Evolutionary conservation across 2,888 invertebrate genomes (phyloP), one percentile per base, ranked within the genome.

Genomic region (Agriopis leucophaearia): DNA sequence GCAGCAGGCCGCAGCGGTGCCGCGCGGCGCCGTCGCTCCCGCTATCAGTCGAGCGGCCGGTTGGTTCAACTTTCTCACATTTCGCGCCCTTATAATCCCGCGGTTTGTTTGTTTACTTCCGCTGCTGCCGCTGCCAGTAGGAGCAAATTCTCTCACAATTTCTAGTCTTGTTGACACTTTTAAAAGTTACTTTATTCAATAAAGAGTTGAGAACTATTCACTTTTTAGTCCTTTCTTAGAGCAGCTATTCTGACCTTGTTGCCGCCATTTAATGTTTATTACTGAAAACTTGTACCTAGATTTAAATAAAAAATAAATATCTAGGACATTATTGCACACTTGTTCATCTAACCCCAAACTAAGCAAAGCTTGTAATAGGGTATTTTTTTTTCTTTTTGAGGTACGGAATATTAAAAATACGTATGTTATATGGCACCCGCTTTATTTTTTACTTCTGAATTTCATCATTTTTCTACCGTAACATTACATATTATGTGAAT

Each of bases 51-150:
- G 18, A 15, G 12, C 45, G n/a, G 38, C 38, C 6, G 27, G 8
- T 47, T 8, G 35, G 8, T 48, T 15, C 7, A 45, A 12, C 27
- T 51, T 27, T 27, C 58, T n/a, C 36, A 55, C 60, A 55, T 60
- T 55, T 60, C 55, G 48, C 58, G 58, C 57, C 58, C 38, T 56
- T 58, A 40, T 40, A 51, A 57, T 58, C 16, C 13, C 10, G 16
- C 38, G 15, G 36, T 27, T 62, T 59, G 67, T 63, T 63, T 67
- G 55, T 63, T 67, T 67, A 67, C 58, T 45, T 64, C 47, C 13
- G 56, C 12, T 36, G 15, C 35, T 51, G 10, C n/a, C 40, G 36
- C 8, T n/a, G 15, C 10, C 58, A 27, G 27, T 27, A 27, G 27
- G 9, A 8, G 16, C 10, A 10, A 36, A 10, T 36, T 16, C 15